Evolutionary conservation across 2,113 vertebrate species (phyloP).

Genomic region (Apus apus): DNA sequence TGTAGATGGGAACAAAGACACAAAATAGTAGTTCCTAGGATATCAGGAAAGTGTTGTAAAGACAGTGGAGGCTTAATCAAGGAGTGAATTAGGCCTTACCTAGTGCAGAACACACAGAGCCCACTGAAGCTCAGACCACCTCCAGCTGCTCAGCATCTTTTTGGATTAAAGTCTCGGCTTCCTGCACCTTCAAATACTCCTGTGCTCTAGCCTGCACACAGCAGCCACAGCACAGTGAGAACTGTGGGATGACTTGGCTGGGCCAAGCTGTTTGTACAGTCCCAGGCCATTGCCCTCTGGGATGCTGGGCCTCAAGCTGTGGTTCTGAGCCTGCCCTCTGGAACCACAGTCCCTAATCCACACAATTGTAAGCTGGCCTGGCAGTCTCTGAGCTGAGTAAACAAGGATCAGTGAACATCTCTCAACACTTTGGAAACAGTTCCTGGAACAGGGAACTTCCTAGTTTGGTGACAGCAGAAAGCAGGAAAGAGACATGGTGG

Average conservation of each 20-base stretch:
- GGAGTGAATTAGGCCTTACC: not conserved
- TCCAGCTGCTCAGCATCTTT: not conserved
- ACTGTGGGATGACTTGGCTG: not conserved
- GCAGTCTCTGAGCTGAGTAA: not conserved
- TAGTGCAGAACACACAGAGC: not conserved
- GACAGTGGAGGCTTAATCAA: not conserved
- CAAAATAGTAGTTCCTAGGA: not conserved
- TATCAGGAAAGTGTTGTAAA: not conserved
- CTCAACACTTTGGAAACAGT: not conserved
- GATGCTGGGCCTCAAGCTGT: not conserved
- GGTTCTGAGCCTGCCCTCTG: not conserved
- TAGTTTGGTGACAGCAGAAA: not conserved
- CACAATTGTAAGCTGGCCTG: not conserved
- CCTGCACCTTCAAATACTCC: not conserved
- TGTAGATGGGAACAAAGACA: not conserved
- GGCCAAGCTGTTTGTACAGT: not conserved
- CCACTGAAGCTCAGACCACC: not conserved
- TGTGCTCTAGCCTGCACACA: not conserved
- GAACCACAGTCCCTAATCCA: not conserved
- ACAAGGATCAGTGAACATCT: not conserved
- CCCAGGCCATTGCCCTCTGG: not conserved
- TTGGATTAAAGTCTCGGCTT: not conserved
- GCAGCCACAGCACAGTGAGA: not conserved
- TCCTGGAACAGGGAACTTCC: not conserved
- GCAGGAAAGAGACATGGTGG: accelerated